These are phyloP conservation scores for Bombylius major DNA, from an alignment of 2,888 invertebrate genomes.

Conservation along the genomic window DNA sequence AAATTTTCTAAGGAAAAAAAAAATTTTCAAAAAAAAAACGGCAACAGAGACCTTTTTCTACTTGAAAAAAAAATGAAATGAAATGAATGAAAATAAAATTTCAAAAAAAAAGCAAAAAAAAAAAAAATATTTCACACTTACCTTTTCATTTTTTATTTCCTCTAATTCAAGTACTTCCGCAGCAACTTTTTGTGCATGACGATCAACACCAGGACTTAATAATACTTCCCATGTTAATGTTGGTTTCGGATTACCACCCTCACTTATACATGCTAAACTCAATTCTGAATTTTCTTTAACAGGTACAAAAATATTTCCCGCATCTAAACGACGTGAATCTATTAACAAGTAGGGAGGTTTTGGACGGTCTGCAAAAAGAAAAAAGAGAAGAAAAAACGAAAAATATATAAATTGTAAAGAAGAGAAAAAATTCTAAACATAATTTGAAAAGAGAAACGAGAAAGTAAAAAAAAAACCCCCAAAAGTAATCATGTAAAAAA, in stretches of 20 bases:
- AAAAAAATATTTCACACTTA: slow-evolving; percentile 13
- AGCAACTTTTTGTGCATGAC: slow-evolving; percentile 42
- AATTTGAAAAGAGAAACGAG: no score
- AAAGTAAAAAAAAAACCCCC: no score
- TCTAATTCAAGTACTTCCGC: slow-evolving; percentile 37
- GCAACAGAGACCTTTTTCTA: no score
- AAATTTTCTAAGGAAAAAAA: no score
- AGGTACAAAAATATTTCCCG: slow-evolving; percentile 77
- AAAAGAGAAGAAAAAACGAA: background rate
- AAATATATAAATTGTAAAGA: background rate
- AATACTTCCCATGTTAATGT: slow-evolving; percentile 38
- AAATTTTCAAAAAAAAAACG: no score
- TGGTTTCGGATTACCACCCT: slow-evolving; percentile 64
- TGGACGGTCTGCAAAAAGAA: slow-evolving; percentile 55
- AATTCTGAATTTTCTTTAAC: slow-evolving; percentile 75
- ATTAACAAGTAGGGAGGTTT: slow-evolving; percentile 75
- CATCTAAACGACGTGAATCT: slow-evolving; percentile 72
- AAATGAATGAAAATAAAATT: no score
- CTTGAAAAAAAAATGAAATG: no score
- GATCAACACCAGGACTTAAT: slow-evolving; percentile 44
- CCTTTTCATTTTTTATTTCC: slow-evolving; percentile 36
- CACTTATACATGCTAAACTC: slow-evolving; percentile 73
- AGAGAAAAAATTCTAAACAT: background rate
- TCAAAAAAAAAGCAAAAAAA: background rate
- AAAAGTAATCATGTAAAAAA: no score